These are phyloP conservation scores for Dynastes hyllus DNA, from an alignment of 2,888 invertebrate genomes.

Conservation along the genomic window DNA sequence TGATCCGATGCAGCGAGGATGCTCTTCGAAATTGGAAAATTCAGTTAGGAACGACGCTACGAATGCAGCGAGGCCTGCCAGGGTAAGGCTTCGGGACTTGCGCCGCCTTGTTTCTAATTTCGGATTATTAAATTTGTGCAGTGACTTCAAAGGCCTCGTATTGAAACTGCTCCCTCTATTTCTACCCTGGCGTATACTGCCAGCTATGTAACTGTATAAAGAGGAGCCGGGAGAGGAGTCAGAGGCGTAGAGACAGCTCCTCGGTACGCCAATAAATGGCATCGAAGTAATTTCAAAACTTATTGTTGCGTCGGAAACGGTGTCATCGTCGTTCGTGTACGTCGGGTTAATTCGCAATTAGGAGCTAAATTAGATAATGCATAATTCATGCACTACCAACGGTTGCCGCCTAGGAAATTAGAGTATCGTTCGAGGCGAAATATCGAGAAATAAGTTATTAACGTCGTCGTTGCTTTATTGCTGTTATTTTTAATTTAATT, in stretches of 20 bases:
- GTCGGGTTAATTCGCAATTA: constrained; percentile 19
- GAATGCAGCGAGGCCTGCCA: background rate
- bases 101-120: constrained; percentile 22
- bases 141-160: constrained; percentile 7
- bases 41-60: background rate
- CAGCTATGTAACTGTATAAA: too few species aligned
- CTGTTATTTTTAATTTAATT: too few species aligned
- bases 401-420: too few species aligned
- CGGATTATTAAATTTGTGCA: constrained; percentile 28
- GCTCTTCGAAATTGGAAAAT: constrained; percentile 4
- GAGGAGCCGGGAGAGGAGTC: too few species aligned
- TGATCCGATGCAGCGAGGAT: constrained; percentile 3
- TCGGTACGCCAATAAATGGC: constrained; percentile 12
- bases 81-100: background rate
- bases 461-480: too few species aligned
- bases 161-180: background rate
- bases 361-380: constrained; percentile 13
- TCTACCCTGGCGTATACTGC: background rate
- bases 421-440: too few species aligned
- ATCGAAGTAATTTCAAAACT: constrained; percentile 21
- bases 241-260: too few species aligned
- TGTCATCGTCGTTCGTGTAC: constrained; percentile 3
- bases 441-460: background rate
- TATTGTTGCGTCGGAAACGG: constrained; percentile 16
- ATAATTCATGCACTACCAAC: background rate